Evolutionary conservation across 2,888 invertebrate species (phyloP).

Genomic region (Octodonta nipae): DNA sequence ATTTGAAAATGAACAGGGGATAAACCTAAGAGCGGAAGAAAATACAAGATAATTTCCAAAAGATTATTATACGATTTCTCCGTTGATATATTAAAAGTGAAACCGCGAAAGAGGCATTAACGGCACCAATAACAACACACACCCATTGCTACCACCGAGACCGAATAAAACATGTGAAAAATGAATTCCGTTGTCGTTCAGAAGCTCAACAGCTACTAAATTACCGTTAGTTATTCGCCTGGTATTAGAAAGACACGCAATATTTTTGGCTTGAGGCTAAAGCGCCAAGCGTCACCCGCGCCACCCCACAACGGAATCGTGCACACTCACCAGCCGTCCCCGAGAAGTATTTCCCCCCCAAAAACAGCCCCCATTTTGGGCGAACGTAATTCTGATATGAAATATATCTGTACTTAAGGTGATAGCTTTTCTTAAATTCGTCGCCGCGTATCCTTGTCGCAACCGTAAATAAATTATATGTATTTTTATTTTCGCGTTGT

Average conservation of each 20-base stretch:
- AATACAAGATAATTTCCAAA: too few relatives aligned
- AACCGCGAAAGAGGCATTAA: too few relatives aligned
- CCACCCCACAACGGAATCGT: too few relatives aligned
- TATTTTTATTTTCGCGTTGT: slow-evolving; percentile 30
- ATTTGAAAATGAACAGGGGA: too few relatives aligned
- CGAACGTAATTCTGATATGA: slow-evolving; percentile 29
- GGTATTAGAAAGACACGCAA: slow-evolving; percentile 33
- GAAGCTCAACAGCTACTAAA: slow-evolving; percentile 24
- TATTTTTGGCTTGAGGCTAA: slow-evolving; percentile 22
- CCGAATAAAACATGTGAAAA: slow-evolving; percentile 5
- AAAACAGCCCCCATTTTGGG: slow-evolving; percentile 11
- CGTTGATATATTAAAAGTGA: too few relatives aligned
- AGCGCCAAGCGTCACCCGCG: slow-evolving; percentile 13
- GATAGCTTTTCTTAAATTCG: slow-evolving; percentile 40
- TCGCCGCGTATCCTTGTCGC: slow-evolving; percentile 27
- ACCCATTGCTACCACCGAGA: too few relatives aligned
- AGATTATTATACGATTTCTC: too few relatives aligned
- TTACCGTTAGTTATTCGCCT: slow-evolving; percentile 26
- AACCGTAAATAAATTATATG: slow-evolving; percentile 35
- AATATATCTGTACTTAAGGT: slow-evolving; percentile 39
- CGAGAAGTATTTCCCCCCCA: too few relatives aligned
- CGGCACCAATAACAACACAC: too few relatives aligned
- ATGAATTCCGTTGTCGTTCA: slow-evolving; percentile 14
- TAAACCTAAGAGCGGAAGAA: too few relatives aligned
- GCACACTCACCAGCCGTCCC: too few relatives aligned